Percentiles rank a stretch among this genome's conserved stretches.
These are phyloP conservation scores for Synanthedon tipuliformis DNA, from an alignment of 2,888 invertebrate species.

Conservation along the genomic window DNA sequence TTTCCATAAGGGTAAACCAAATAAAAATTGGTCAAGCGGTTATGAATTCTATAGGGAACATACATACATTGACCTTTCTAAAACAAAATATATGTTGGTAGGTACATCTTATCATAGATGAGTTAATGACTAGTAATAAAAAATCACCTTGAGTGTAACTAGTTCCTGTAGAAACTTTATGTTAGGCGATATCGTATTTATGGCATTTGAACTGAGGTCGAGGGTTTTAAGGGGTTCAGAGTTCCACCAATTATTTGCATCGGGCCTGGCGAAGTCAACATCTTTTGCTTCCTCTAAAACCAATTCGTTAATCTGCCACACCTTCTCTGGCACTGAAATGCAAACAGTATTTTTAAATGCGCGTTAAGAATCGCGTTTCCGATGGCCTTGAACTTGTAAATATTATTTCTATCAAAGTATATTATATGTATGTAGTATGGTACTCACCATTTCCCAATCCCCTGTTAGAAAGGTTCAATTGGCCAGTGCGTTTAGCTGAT, in stretches of 20 bases:
- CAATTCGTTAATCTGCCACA: conserved; percentile 79
- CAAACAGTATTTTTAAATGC: neutral
- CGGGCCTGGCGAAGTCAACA: conserved; percentile 68
- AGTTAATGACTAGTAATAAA: neutral
- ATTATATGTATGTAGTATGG: no score
- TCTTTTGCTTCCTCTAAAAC: conserved; percentile 72
- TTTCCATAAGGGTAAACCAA: no score
- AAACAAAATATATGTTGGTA: no score
- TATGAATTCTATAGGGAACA: no score
- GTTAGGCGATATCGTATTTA: conserved; percentile 73
- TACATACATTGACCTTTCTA: no score
- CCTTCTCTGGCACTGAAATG: conserved; percentile 75
- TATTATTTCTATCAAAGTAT: neutral
- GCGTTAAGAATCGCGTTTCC: no score
- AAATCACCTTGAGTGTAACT: conserved; percentile 75
- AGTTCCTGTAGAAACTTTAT: conserved; percentile 76
- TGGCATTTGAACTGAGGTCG: conserved; percentile 81
- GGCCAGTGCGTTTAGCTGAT: conserved; percentile 83
- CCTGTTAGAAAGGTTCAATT: conserved; percentile 81
- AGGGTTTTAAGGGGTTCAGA: conserved; percentile 80
- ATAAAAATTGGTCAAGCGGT: no score
- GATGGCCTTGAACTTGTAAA: neutral
- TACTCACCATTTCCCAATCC: conserved; percentile 79
- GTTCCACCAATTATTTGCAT: conserved; percentile 85
- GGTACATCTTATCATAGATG: neutral